A percentile compares a stretch with the other conserved stretches of the same genome.
These are phyloP conservation scores for Sebastes steindachneri DNA, from an alignment of 2,797 vertebrate genomes.

Conservation along the genomic window DNA sequence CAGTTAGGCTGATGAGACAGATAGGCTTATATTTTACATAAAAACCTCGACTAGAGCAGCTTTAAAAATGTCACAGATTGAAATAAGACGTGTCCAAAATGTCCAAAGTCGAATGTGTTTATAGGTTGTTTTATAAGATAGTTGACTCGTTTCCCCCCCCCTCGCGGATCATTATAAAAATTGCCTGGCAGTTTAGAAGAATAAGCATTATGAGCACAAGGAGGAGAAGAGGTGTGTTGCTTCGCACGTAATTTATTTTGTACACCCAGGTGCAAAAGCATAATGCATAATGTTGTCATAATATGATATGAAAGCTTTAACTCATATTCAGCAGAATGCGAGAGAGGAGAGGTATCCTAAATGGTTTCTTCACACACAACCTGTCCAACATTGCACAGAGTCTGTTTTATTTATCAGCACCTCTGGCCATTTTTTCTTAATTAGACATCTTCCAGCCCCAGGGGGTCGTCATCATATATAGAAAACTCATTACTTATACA, in stretches of 20 bases:
- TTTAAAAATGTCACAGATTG: conserved; percentile 11
- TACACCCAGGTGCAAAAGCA: conserved; percentile 49
- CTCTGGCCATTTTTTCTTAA: conserved; percentile 73
- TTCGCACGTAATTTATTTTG: conserved; percentile 41
- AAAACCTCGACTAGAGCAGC: not conserved
- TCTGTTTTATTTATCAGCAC: conserved; percentile 73
- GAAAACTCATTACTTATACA: conserved; percentile 74
- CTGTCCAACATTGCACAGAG: conserved; percentile 49
- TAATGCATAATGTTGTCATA: conserved; percentile 35
- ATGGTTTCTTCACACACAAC: conserved; percentile 42
- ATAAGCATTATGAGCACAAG: conserved; percentile 33
- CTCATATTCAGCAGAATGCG: conserved; percentile 34
- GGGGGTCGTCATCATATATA: conserved; percentile 62
- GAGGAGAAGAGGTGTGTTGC: conserved; percentile 19
- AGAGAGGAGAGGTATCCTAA: conserved; percentile 15
- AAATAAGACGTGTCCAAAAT: too few relatives aligned
- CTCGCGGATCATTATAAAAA: conserved; percentile 29
- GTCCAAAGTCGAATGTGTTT: conserved; percentile 4
- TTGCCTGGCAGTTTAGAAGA: conserved; percentile 16
- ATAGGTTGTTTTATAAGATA: conserved; percentile 16
- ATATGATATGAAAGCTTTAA: conserved; percentile 45
- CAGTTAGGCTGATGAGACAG: conserved; percentile 1
- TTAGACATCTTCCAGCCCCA: conserved; percentile 61
- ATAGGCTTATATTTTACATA: conserved; percentile 12
- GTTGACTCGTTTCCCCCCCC: not conserved